Base-by-base conservation (phyloP, 2,113 vertebrate genomes). In the Platanista minor region DNA sequence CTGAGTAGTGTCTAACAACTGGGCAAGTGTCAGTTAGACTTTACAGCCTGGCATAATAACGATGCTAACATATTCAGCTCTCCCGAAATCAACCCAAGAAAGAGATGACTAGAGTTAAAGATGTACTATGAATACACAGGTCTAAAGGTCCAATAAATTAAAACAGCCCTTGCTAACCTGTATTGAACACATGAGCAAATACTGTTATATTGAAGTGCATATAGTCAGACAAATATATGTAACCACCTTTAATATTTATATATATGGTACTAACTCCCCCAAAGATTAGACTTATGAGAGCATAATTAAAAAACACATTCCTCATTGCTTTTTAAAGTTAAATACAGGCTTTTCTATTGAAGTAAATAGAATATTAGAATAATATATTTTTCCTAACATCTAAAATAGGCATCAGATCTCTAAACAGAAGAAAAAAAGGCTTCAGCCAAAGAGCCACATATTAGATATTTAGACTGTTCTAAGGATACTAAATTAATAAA, bases 281-380 rank as follows among this genome's bases (percentile, higher is more conserved):
- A 92, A 97, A 81, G 64, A 46, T 67, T 81, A 96, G 69, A 84
- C 49, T 72, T 87, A 91, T 25, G 43, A 96, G 13, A 97, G 67
- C 67, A 39, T 90, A 91, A 92, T 92, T 97, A 86, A 91, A 91
- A 96, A 98, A 57, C 92, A 96, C 84, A 95, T 96, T 98, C 96
- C 89, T 95, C 64, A 13, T 39, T 91, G 72, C 36, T 93, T 93
- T 94, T 97, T 87, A 93, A 94, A 94, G 54, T 78, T 91, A 96
- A 92, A 93, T 61, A 85, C 41, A 94, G 57, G 57, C 71, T 95
- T 97, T 97, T 87, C 90, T 97, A 86, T 1, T 74, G 29, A 97
- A 97, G 49, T 62, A 85, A 88, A 88, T 72, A 66, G 59, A 83
- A 57, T 83, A 84, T 59, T 23, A 75, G 59, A 64, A 39, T 67